These are phyloP conservation scores for Procavia capensis DNA, from an alignment of 2,113 vertebrate genomes.

Conservation along the genomic window DNA sequence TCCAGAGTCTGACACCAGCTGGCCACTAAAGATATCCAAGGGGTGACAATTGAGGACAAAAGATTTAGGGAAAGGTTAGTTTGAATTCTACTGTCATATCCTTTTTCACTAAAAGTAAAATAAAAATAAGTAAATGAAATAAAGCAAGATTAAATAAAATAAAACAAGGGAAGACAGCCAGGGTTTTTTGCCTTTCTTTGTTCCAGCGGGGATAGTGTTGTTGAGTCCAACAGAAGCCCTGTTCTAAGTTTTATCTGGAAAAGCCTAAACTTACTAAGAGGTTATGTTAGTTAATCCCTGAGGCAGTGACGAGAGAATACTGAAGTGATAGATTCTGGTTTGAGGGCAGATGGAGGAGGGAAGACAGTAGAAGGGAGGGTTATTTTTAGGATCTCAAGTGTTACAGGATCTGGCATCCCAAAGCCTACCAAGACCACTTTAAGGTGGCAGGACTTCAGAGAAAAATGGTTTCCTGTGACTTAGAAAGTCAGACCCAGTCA, in stretches of 20 bases:
- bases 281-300: background rate
- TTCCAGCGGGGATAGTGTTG: background rate
- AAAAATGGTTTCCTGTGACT: background rate
- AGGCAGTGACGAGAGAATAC: fast-evolving
- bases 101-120: background rate
- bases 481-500: background rate
- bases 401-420: background rate
- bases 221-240: background rate
- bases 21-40: background rate
- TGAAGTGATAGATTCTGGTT: fast-evolving
- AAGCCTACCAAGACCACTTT: background rate
- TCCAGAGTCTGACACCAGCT: background rate
- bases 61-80: fast-evolving
- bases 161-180: background rate
- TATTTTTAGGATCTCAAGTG: background rate
- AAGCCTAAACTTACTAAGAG: background rate
- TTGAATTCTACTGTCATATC: background rate
- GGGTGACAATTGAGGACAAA: background rate
- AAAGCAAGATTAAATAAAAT: background rate
- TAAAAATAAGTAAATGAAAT: background rate
- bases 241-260: background rate
- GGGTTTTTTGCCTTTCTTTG: fast-evolving
- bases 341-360: too few relatives aligned
- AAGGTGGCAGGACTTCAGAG: background rate
- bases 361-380: fast-evolving